Conservation (phyloP, 92 coral and sea anemone species). For the Epizoanthus illoricatus region DNA sequence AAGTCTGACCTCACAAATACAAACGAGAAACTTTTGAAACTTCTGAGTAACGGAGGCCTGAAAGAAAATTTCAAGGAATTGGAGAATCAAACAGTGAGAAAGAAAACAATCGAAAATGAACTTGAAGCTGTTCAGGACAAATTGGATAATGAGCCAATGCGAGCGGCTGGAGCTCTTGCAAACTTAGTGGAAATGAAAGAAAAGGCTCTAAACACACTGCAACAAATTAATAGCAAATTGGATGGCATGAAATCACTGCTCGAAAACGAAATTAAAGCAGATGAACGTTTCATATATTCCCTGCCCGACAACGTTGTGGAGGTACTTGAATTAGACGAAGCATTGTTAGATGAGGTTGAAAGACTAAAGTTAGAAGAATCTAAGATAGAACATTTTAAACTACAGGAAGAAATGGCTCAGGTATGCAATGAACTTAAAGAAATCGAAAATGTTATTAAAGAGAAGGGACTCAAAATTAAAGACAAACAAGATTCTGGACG, state of each 20-base stretch:
- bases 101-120: slow-evolving; percentile 52
- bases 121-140: slow-evolving; percentile 44
- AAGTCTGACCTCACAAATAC: slow-evolving; percentile 28
- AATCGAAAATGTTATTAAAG: slow-evolving; percentile 43
- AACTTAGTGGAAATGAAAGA: slow-evolving; percentile 47
- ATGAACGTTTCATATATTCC: neutral
- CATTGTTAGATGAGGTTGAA: neutral
- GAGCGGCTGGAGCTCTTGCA: slow-evolving; percentile 53
- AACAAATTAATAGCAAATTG: neutral
- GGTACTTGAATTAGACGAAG: slow-evolving; percentile 1
- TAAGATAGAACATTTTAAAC: slow-evolving; percentile 6
- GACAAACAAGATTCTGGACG: slow-evolving; percentile 25
- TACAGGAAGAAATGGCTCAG: slow-evolving; percentile 8
- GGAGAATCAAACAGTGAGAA: slow-evolving; percentile 45
- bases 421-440: slow-evolving; percentile 19
- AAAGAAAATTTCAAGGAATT: slow-evolving; percentile 29
- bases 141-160: slow-evolving; percentile 56
- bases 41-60: slow-evolving; percentile 28
- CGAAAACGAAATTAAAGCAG: neutral
- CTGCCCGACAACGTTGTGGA: slow-evolving; percentile 20
- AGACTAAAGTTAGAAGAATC: neutral
- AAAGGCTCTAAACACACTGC: slow-evolving; percentile 34
- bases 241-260: slow-evolving; percentile 20
- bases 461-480: slow-evolving; percentile 42
- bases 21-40: slow-evolving; percentile 38